Evolutionary conservation across 2,113 vertebrate species (phyloP).

Genomic region (Cyanoramphus novaezelandiae): DNA sequence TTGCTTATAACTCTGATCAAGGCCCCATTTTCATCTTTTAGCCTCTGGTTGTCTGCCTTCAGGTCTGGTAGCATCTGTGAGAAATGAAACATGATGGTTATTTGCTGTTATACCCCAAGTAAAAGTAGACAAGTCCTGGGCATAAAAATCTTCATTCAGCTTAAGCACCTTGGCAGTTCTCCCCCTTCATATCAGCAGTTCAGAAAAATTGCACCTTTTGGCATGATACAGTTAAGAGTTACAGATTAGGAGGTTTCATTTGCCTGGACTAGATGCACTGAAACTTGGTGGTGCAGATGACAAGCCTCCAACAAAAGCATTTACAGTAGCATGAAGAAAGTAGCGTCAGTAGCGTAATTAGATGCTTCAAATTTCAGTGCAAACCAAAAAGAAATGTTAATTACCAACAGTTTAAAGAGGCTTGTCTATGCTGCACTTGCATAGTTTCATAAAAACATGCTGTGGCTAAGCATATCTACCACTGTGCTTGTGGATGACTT

Average conservation of each 20-base stretch:
- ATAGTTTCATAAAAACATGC: conserved; percentile 6
- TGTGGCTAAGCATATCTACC: conserved; percentile 14
- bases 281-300: not conserved
- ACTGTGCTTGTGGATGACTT: not conserved
- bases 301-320: conserved; percentile 21
- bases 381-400: not conserved
- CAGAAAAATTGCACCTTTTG: not conserved
- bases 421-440: not conserved
- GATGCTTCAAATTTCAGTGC: not conserved
- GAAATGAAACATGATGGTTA: conserved; percentile 24
- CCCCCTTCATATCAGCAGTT: not conserved
- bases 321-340: not conserved
- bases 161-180: not conserved
- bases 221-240: not conserved
- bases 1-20: conserved; percentile 96
- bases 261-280: not conserved
- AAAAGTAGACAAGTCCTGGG: not conserved
- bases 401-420: not conserved
- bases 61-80: conserved; percentile 96
- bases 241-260: not conserved
- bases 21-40: conserved; percentile 99
- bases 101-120: not conserved
- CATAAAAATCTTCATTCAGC: not conserved
- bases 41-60: conserved; percentile 99
- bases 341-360: not conserved